Percentiles rank a stretch among this genome's conserved stretches.
These are phyloP conservation scores for Candoia aspera DNA, from an alignment of 2,113 vertebrate genomes.

Conservation along the genomic window DNA sequence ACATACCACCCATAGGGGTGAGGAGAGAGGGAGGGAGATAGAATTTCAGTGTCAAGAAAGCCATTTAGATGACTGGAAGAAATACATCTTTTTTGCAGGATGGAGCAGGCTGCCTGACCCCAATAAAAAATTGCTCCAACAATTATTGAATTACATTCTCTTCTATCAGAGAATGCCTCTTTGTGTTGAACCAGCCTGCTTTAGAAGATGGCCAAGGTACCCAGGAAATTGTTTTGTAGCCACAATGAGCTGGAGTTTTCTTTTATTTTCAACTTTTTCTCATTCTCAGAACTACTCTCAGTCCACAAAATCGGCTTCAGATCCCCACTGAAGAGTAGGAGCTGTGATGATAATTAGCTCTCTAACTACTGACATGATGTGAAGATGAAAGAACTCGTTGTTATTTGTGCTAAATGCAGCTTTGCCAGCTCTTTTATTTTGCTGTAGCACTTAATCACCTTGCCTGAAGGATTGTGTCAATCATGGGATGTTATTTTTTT, in stretches of 20 bases:
- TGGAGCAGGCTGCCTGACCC: neutral
- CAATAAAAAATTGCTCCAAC: neutral
- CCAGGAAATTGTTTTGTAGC: slow-evolving; percentile 40
- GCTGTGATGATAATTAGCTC: slow-evolving; percentile 34
- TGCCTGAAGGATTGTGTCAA: slow-evolving; percentile 35
- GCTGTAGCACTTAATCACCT: slow-evolving; percentile 25
- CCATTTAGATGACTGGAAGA: neutral
- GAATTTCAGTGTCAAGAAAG: neutral
- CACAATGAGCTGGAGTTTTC: neutral
- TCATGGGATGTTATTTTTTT: slow-evolving; percentile 30
- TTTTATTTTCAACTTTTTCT: slow-evolving; percentile 31
- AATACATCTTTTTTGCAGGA: neutral
- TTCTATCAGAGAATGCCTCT: neutral
- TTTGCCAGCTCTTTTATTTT: slow-evolving; percentile 52
- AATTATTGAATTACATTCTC: neutral
- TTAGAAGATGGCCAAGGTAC: slow-evolving; percentile 28
- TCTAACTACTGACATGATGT: slow-evolving; percentile 18
- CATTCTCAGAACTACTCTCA: slow-evolving; percentile 33
- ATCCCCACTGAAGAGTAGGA: slow-evolving; percentile 35
- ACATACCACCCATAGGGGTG: too few relatives aligned
- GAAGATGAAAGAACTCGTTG: slow-evolving; percentile 35
- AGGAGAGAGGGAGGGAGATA: too few relatives aligned
- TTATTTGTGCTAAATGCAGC: slow-evolving; percentile 25
- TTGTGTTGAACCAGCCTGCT: slow-evolving; percentile 5
- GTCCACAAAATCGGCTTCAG: slow-evolving; percentile 38